Evolutionary conservation across 2,113 vertebrate genomes (phyloP), one percentile per base, ranked within the genome.

Genomic region (Lutjanus erythropterus): DNA sequence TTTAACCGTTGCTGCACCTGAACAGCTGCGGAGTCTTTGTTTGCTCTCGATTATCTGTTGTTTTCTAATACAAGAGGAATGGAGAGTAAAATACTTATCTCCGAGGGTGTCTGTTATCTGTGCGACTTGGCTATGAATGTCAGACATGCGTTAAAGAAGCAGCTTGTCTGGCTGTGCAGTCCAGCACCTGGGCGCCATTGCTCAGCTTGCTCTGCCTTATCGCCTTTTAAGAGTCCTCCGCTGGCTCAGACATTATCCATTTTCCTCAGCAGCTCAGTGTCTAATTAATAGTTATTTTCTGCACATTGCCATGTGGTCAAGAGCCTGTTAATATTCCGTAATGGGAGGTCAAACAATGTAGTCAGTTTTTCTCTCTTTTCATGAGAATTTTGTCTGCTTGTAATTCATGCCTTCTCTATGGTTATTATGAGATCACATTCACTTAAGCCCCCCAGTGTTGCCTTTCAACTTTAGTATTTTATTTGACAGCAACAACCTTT

Each of bases 1-100:
- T 89, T 91, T 86, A 90, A 88, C 86, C 53, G 55, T 81, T 82
- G 67, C 61, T 83, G 67, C 78, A 74, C 84, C 72, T 85, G 72
- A 47, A 60, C 80, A 12, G 29, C 77, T 55, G 70, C 71, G 66
- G 39, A 66, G 69, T 66, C 66, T 80, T 79, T 72, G 73, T 81
- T 79, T 71, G 58, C 69, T 69, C 67, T 52, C 1, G 6, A 50
- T 70, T 81, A 62, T 88, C 60, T 64, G 55, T 35, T 78, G 53
- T 80, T 83, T 74, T 80, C 50, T 56, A 37, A 83, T 61, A 39
- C 47, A 39, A 59, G 41, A 74, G 21, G 46, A 76, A 72, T 71
- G 25, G 44, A 73, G 62, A 52, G 46, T 59, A 61, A 61, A 66
- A 70, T 25, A 46, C 37, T 75, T 74, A 64, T 81, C 75, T 70